Percentiles rank a stretch among this genome's conserved stretches.
Evolutionary conservation across 2,888 invertebrate species (phyloP).

Genomic region (Cephus pygmeus): DNA sequence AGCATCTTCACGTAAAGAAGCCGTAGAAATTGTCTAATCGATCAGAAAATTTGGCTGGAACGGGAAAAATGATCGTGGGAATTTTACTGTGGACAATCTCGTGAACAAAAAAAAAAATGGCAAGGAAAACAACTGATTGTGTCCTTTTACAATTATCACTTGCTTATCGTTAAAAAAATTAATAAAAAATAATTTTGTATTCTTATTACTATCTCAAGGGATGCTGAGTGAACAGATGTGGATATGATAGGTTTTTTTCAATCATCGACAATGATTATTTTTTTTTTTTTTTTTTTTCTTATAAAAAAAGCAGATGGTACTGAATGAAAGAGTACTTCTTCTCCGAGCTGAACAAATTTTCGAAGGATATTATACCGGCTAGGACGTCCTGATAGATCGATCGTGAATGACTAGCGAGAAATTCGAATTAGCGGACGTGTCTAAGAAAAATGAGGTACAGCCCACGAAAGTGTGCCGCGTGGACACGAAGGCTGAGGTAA

Average conservation of each 20-base stretch:
- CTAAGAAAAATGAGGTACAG: background rate
- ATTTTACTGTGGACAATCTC: background rate
- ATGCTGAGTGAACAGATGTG: background rate
- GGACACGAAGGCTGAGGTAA: background rate
- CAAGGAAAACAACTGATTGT: background rate
- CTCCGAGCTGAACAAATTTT: background rate
- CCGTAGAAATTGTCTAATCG: constrained; percentile 13
- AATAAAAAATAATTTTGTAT: background rate
- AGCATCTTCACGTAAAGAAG: background rate
- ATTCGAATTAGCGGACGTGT: background rate
- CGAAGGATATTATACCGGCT: background rate
- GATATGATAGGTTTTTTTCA: background rate
- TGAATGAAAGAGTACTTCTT: background rate
- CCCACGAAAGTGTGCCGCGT: background rate
- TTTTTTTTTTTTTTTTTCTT: background rate
- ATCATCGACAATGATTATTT: background rate
- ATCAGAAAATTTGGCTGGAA: constrained; percentile 11
- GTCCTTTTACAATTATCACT: background rate
- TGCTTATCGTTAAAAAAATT: background rate
- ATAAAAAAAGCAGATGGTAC: background rate
- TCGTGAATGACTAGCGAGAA: background rate
- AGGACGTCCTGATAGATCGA: background rate
- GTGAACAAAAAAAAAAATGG: background rate
- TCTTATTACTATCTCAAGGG: background rate
- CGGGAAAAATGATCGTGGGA: constrained; percentile 5